Base-by-base conservation (phyloP, 2,113 vertebrate species). In the Syngnathus typhle region DNA sequence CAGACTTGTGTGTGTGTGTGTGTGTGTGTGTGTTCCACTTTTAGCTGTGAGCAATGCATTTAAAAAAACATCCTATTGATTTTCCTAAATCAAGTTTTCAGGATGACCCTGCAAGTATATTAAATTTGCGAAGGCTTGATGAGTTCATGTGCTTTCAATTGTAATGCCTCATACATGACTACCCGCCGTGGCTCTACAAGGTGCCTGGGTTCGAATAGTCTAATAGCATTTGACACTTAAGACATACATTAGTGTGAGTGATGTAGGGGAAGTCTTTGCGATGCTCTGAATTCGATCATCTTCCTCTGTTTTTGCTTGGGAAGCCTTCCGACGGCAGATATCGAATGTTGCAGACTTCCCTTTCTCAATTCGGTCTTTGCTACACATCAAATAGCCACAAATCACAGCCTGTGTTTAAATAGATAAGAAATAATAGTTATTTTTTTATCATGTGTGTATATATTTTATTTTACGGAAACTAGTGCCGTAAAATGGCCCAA, bases 81-180 rank as follows among this genome's bases (percentile, higher is more conserved):
- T 87, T 82, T 23, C 41, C 52, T 66, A 89, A 88, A 90, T 90
- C 79, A 75, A 76, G 80, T 89, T 87, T 85, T 70, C 74, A 77
- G 75, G 66, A 76, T 74, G 79, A 62, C 68, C 55, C 67, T 80
- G 75, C 60, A 67, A 75, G 72, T 77, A 63, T 80, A 82, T 88
- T 81, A 75, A 83, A 87, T 84, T 87, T 85, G 69, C 86, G 75
- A 83, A 77, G 75, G 69, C 60, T 81, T 72, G 21, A 32, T 84
- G 72, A 84, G 74, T 88, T 88, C 89, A 13, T 11, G 18, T 88
- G 77, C 79, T 84, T 81, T 89, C 78, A 84, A 74, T 85, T 90
- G 76, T 85, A 88, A 89, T 86, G 69, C 73, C 69, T 86, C 83
- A 74, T 81, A 86, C 77, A 76, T 54, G 76, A 76, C 70, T 74